These are phyloP conservation scores for Pterostichus madidus DNA, from an alignment of 2,888 invertebrate genomes.

Conservation along the genomic window DNA sequence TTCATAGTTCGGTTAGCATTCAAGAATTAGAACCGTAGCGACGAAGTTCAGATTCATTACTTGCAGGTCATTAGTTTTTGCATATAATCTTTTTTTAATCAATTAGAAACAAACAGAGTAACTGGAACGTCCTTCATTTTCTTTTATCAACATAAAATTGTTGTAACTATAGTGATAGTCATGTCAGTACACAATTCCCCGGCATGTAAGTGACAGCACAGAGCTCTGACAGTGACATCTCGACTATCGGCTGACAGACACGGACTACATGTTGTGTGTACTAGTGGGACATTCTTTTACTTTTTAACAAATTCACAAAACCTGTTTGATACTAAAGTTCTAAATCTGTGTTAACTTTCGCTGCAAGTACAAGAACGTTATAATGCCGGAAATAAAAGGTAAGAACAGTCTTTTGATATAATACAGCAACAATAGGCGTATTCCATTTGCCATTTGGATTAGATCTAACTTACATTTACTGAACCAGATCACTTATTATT, in stretches of 20 bases:
- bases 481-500: no score
- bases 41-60: no score
- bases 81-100: no score
- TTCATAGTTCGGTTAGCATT: no score
- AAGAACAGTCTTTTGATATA: not conserved
- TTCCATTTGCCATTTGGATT: no score
- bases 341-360: not conserved
- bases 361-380: not conserved
- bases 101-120: no score
- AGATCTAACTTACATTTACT: no score
- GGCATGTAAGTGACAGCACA: not conserved
- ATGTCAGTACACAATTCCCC: not conserved
- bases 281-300: not conserved
- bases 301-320: not conserved
- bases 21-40: no score
- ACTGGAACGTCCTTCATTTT: not conserved
- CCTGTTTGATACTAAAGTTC: not conserved
- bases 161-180: not conserved
- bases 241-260: no score
- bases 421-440: not conserved
- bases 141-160: conserved; percentile 1
- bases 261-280: no score
- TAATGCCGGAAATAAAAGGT: conserved; percentile 22
- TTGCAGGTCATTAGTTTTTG: no score
- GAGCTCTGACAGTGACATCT: no score